Base-by-base conservation (phyloP, 2,113 vertebrate genomes). In the Columba janthina region DNA sequence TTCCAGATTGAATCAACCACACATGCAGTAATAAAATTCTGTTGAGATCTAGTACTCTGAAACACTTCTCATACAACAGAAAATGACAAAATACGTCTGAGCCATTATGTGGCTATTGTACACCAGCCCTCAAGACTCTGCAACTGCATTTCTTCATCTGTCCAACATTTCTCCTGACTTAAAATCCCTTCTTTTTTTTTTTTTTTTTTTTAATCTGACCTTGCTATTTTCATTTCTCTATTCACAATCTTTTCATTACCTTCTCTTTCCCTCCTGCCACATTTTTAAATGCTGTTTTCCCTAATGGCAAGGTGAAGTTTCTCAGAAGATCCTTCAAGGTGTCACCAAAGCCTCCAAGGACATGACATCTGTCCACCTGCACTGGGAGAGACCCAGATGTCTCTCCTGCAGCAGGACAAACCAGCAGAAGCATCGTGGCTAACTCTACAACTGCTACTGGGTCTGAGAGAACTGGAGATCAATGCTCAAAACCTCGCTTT, bases 351-450 rank as follows among this genome's bases (percentile, higher is more conserved):
- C 18, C 5, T 69, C 31, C 38, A 72, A 73, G n/a, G 50, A n/a
- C 24, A 20, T 15, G 5, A 36, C 6, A 66, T 2, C 12, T 26
- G 12, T 53, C 76, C 71, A 21, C 10, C 31, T 85, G 44, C 21
- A 31, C n/a, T 64, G 24, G 16, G 46, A 87, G 20, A 76, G 4
- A 17, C 38, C 20, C 42, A 69, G 80, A 50, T 2, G 15, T 50
- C 81, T 60, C 60, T 88, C 60, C 34, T 86, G 36, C 20, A 76
- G 36, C 17, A 76, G 32, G 9, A 88, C 46, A 64, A 51, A 8
- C 28, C 11, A 12, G 62, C 3, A 67, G 42, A 72, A 64, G 15
- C 0, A 0, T 48, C 31, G 34, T 22, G 15, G 36, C 2, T 75
- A 72, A 53, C 25, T 36, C 18, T 29, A 40, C 12, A 70, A 56